Evolutionary conservation across 1,140 invertebrate species (phyloP), one percentile per base, ranked within the genome.

Genomic region (Drosophila santomea): DNA sequence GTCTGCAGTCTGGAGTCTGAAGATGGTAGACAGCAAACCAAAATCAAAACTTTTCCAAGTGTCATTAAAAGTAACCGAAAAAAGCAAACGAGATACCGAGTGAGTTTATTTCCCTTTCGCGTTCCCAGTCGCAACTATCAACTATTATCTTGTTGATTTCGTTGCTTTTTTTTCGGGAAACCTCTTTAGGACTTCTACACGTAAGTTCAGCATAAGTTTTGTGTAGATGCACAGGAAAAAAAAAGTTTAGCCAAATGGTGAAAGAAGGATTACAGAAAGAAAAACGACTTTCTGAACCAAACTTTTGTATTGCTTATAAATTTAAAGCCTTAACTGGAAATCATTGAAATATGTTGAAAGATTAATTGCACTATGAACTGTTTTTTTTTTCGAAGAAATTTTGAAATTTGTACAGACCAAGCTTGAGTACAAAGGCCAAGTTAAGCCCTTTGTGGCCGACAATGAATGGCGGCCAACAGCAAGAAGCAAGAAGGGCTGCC

Each of bases 41-140:
- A 88, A 89, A 78, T 80, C 72, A 83, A 84, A 89, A 89, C 77
- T 89, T 89, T 73, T n/a, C 47, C 84, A 89, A 89, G 84, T 89
- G 86, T 89, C 84, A 84, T 89, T 89, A 89, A 88, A 89, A 89
- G 72, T 89, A 80, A 71, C 64, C 80, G 68, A 82, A 78, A 73
- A 60, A 55, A 54, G 45, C 47, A 54, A 54, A 51, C 51, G 35
- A 57, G 51, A 50, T 51, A 62, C 32, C n/a, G 44, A 75, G 55
- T 55, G 52, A 72, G 66, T 78, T 73, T 79, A 73, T 74, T 78
- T 73, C 48, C 67, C 62, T 63, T 63, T 80, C 50, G 25, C 56
- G 52, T 56, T 66, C 38, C 39, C 35, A 50, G 43, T 52, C 36
- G 14, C 69, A 48, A 76, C 43, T 76, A 75, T 68, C 66, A 84